Base-by-base conservation (phyloP, 2,888 invertebrate genomes). In the Pachliopta kotzebuea region DNA sequence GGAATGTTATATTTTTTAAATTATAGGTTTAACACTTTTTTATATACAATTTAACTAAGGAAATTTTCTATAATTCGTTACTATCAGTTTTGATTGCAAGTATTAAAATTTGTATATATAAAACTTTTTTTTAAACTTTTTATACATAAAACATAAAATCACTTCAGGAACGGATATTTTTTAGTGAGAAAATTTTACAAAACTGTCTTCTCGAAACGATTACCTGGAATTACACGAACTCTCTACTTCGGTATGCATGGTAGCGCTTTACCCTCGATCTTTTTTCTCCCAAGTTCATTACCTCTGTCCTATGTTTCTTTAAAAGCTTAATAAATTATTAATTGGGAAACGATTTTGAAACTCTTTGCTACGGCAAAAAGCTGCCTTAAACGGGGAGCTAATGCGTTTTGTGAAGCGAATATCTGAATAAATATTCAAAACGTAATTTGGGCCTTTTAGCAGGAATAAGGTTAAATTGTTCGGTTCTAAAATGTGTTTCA, bases 281-380 rank as follows among this genome's bases (percentile, higher is more conserved):
- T 67, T 74, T 77, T 80, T 80, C 74, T 72, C 75, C 76, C 78
- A 74, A 69, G 66, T 72, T 82, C 76, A 74, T 81, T 84, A 82
- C 76, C 66, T 67, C 68, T 72, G 74, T 77, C 70, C 75, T 72
- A 69, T 71, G 73, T 73, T 79, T 74, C 78, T 80, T 80, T 81
- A 81, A 85, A 80, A 84, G 84, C 82, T 74, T 83, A 75, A 80
- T 87, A 84, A 83, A 87, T 86, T 74, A 84, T 84, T 85, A 85
- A 88, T 82, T 81, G 76, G 74, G 74, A 71, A 71, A 75, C 70
- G 72, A 79, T 81, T 80, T 78, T 74, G 66, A 72, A 73, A 83
- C 80, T 76, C 80, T 80, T 76, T 79, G 75, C 72, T 70, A 71
- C 69, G 66, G 66, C 67, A 74, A 75, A 75, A 76, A 76, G 63